Base-by-base conservation (phyloP, 1,140 invertebrate species). In the Lepidurus packardi region DNA sequence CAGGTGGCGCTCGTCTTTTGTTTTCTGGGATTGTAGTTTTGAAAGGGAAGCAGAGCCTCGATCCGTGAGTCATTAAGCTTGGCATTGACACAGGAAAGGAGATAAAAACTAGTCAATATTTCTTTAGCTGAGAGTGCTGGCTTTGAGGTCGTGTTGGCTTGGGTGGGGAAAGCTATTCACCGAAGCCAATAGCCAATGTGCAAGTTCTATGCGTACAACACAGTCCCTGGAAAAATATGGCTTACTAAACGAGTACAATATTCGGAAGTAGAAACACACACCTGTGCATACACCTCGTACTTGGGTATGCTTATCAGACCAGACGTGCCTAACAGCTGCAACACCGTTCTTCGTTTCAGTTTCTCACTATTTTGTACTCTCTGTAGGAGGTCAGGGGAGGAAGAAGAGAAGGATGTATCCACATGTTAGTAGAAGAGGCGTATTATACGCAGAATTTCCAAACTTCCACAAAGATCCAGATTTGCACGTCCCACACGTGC, bases 31-130 rank as follows among this genome's bases (percentile, higher is more conserved):
- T 21, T 65, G 9, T 65, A 7, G 53, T 65, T 65, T 7, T 65
- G 53, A 65, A 65, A 65, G 21, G 9, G 16, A 47, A 16, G 45
- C 16, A 65, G 53, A 13, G 21, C 21, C 53, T 13, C 53, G 21
- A 21, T n/a, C 53, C 21, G 16, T 65, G 53, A 65, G 53, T 65
- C 53, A 65, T 65, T 65, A 65, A 13, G 53, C 9, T 65, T 65
- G 13, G 53, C 53, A 16, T 65, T 65, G 53, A 65, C 13, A 16
- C 53, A 65, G 53, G 53, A 65, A 16, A 16, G 5, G 21, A 47
- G 53, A 65, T n/a, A 65, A 65, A 65, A 65, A 65, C 9, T 16
- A 65, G 53, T 65, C 53, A 65, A 21, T 65, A 65, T 65, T 65
- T 21, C 21, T 21, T 65, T 65, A 65, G 53, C 53, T 65, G 53